Conservation (phyloP, 2,888 invertebrate species). For the Lepeophtheirus nordmannii region DNA sequence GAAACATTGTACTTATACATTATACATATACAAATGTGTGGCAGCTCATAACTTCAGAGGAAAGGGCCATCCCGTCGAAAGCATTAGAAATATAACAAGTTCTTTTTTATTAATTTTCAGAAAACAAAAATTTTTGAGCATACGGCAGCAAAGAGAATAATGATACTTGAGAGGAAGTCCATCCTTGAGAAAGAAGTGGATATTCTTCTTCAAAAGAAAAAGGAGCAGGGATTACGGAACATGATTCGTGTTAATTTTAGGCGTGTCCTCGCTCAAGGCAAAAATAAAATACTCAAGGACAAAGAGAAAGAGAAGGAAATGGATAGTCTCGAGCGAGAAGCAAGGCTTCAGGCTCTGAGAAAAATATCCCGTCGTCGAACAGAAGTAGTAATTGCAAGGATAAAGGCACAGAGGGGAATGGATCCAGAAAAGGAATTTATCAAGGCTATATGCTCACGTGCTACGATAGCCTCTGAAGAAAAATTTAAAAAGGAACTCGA, state of each 20-base stretch:
- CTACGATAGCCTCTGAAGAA: not conserved
- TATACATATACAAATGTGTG: no score
- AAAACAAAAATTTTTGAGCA: not conserved
- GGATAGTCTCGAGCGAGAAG: not conserved
- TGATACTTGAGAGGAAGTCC: not conserved
- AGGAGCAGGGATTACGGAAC: not conserved
- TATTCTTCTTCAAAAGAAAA: not conserved
- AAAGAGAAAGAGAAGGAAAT: not conserved
- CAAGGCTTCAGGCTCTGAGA: not conserved
- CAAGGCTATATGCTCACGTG: not conserved
- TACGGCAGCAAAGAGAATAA: not conserved
- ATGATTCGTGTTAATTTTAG: not conserved
- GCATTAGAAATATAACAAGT: no score
- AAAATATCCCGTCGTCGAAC: not conserved
- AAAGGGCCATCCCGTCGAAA: no score
- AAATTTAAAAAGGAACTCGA: not conserved
- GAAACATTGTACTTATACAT: no score
- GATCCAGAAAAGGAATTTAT: not conserved
- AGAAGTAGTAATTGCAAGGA: not conserved
- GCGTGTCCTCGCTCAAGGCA: not conserved
- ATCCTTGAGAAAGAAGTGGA: not conserved
- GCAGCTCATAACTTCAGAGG: no score
- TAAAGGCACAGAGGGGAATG: not conserved
- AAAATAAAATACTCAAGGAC: not conserved
- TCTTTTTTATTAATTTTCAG: not conserved